phyloP scores from a whole-genome alignment of 1,140 invertebrate genomes.

The Maniola jurtina region DNA sequence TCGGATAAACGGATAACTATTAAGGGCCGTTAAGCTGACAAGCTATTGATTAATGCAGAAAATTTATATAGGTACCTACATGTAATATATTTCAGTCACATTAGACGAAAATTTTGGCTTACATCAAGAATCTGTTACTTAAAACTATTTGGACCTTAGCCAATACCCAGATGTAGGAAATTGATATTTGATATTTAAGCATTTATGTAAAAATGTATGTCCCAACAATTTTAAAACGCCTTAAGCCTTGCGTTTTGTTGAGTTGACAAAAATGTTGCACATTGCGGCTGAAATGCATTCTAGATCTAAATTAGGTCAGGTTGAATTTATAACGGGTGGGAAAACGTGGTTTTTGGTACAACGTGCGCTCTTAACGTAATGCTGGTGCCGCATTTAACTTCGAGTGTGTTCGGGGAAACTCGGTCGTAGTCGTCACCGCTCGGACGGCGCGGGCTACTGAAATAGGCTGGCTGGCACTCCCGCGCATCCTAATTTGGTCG shows the following conservation, averaged over 20 bases:
- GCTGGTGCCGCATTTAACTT: conserved; percentile 52
- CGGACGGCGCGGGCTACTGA: conserved; percentile 53
- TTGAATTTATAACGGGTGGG: conserved; percentile 8
- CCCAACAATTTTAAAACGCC: background rate
- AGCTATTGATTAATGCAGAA: too few species aligned
- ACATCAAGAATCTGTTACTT: conserved; percentile 20
- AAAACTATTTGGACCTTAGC: conserved; percentile 22
- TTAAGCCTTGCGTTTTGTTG: background rate
- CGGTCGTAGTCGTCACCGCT: conserved; percentile 38
- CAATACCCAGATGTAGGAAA: conserved; percentile 33
- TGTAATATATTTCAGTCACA: background rate
- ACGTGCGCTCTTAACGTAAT: conserved; percentile 16
- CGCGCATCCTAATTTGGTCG: conserved; percentile 72
- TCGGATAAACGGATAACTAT: too few species aligned
- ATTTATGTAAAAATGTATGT: conserved; percentile 2
- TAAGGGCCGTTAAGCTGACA: too few species aligned
- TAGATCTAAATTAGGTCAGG: conserved; percentile 12
- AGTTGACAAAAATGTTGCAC: background rate
- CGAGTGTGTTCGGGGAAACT: conserved; percentile 27
- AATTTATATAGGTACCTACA: background rate
- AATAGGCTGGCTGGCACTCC: conserved; percentile 60
- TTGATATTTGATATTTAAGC: conserved; percentile 56
- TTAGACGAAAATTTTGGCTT: conserved; percentile 7
- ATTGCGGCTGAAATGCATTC: background rate
- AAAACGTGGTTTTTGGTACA: conserved; percentile 24